Evolutionary conservation across 2,113 vertebrate genomes (phyloP).

Genomic region (Leiothrix lutea): DNA sequence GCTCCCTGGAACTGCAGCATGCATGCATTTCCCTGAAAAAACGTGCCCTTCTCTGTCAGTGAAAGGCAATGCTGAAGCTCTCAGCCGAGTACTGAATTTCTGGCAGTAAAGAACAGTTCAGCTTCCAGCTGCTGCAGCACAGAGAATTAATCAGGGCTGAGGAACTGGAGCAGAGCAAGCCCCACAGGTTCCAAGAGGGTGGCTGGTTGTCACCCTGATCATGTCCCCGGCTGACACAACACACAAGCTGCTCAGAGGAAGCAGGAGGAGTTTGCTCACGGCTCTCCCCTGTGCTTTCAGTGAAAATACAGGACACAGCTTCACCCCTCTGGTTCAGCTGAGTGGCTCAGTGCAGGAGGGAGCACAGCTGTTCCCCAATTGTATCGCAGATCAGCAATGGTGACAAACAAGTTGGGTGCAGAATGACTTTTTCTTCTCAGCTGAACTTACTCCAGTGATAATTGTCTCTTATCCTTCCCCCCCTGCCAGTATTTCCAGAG

Average conservation of each 20-base stretch:
- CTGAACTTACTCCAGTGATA: not conserved
- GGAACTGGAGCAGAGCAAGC: conserved; percentile 3
- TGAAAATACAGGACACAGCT: not conserved
- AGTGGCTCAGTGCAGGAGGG: not conserved
- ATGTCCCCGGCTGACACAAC: not conserved
- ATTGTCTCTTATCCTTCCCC: not conserved
- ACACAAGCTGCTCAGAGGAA: not conserved
- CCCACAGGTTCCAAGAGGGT: not conserved
- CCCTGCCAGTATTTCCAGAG: not conserved
- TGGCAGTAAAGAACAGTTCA: not conserved
- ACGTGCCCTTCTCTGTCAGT: not conserved
- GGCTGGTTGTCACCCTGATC: not conserved
- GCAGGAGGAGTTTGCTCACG: not conserved
- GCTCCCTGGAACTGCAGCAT: conserved; percentile 11
- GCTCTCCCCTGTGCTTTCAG: not conserved
- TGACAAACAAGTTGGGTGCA: not conserved
- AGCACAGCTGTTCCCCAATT: not conserved
- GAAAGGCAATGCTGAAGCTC: conserved; percentile 7
- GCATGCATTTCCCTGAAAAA: not conserved
- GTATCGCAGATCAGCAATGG: not conserved
- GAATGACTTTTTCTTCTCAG: not conserved
- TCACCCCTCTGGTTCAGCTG: not conserved
- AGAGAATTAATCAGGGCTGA: not conserved
- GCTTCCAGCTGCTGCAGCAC: conserved; percentile 19
- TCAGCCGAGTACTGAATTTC: not conserved